A percentile compares a stretch with the other conserved stretches of the same genome.
Evolutionary conservation across 2,113 vertebrate genomes (phyloP).

Genomic region (Rhipidura dahli): DNA sequence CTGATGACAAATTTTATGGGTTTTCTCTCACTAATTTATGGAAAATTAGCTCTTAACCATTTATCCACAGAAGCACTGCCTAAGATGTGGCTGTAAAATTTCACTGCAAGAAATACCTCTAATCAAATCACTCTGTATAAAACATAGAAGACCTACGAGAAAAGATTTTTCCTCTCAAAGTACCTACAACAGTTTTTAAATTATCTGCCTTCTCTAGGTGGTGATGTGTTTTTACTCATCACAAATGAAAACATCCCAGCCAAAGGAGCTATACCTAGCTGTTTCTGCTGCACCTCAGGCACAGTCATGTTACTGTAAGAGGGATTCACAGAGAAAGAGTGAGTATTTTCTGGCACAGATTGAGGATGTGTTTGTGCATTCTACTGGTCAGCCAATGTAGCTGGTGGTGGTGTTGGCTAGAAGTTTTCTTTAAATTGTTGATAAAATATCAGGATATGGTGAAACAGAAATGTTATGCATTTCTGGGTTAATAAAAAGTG

Average conservation of each 20-base stretch:
- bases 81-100: constrained; percentile 37
- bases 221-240: not conserved
- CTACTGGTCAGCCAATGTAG: rapidly evolving
- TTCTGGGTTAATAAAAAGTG: not conserved
- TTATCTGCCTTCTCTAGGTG: not conserved
- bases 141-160: not conserved
- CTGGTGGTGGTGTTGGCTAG: not conserved
- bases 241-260: not conserved
- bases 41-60: constrained; percentile 56
- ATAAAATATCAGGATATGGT: not conserved
- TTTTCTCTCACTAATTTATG: constrained; percentile 50
- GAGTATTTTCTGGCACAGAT: not conserved
- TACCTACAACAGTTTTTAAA: not conserved
- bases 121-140: constrained; percentile 28
- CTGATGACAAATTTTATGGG: constrained; percentile 63
- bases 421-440: not conserved
- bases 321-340: not conserved
- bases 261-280: not conserved
- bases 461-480: not conserved
- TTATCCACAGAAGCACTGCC: constrained; percentile 16
- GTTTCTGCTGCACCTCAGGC: not conserved
- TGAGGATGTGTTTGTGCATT: not conserved
- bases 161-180: not conserved
- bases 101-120: constrained; percentile 19
- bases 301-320: not conserved